Evolutionary conservation across 2,113 vertebrate species (phyloP).

Genomic region (Dicrurus megarhynchus): DNA sequence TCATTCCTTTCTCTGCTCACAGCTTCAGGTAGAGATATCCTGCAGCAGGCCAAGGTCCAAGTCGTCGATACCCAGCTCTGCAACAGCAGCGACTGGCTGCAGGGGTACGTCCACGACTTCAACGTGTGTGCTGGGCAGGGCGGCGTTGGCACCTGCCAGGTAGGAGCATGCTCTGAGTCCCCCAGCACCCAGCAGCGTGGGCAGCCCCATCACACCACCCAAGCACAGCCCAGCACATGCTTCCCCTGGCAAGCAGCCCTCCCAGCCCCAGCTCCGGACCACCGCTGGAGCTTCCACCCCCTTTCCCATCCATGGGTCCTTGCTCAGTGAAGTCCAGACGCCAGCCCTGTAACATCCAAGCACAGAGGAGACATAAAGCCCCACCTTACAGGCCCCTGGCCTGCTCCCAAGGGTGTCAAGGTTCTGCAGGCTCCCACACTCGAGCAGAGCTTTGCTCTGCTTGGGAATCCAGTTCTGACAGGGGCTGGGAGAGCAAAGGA

Average conservation of each 20-base stretch:
- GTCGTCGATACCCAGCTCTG: fast-evolving
- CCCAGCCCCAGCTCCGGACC: fast-evolving
- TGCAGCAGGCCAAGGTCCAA: background rate
- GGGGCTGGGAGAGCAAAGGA: background rate
- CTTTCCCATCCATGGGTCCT: background rate
- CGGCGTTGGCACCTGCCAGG: background rate
- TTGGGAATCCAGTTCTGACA: background rate
- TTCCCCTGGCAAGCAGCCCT: background rate
- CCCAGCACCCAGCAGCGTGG: background rate
- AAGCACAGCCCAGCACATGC: fast-evolving
- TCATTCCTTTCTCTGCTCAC: background rate
- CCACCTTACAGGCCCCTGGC: background rate
- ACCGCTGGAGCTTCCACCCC: fast-evolving
- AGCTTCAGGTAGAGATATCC: fast-evolving
- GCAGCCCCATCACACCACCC: background rate
- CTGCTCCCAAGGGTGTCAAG: background rate
- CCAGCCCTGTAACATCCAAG: background rate
- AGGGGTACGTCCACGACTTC: fast-evolving
- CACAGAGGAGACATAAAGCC: background rate
- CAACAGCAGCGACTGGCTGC: background rate
- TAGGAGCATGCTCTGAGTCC: background rate
- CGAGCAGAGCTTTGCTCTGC: background rate
- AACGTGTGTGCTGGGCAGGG: background rate
- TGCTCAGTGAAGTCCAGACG: background rate
- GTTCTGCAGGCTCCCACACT: background rate